phyloP scores from a whole-genome alignment of 2,113 vertebrate genomes.

The Thomomys bottae region DNA sequence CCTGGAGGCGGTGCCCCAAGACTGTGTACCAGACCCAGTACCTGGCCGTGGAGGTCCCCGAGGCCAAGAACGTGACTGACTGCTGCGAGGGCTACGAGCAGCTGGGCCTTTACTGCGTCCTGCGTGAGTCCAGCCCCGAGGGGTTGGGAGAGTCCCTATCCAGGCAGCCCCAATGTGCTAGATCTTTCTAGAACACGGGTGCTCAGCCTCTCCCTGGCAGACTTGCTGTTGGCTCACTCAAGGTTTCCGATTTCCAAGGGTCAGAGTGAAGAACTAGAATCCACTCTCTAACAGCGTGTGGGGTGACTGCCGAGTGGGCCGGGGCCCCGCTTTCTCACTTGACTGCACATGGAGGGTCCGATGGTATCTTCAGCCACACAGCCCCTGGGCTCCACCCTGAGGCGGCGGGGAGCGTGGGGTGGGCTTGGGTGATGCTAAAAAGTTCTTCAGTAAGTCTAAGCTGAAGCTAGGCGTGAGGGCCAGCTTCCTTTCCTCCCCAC shows the following conservation, averaged over 20 bases:
- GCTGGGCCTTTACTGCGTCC: slow-evolving; percentile 90
- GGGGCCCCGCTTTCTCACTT: neutral
- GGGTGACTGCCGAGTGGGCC: too few relatives aligned
- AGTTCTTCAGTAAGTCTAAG: neutral
- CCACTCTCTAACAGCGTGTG: too few relatives aligned
- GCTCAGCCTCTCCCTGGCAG: accelerated
- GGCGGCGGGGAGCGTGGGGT: accelerated
- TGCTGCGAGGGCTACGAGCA: slow-evolving; percentile 92
- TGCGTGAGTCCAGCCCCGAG: slow-evolving; percentile 84
- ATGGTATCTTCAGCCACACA: accelerated
- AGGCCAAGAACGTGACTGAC: slow-evolving; percentile 81
- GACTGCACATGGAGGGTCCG: accelerated
- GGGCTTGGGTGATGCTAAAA: accelerated
- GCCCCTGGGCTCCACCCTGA: accelerated
- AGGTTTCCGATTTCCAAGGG: neutral
- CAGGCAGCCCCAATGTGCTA: too few relatives aligned
- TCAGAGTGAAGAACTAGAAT: neutral
- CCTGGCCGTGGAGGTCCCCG: slow-evolving; percentile 71
- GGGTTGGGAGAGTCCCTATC: accelerated
- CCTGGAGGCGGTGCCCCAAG: slow-evolving; percentile 87
- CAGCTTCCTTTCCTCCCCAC: neutral
- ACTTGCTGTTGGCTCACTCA: neutral
- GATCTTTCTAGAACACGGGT: neutral
- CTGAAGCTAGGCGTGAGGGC: accelerated
- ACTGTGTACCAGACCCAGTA: slow-evolving; percentile 82